Evolutionary conservation across 1,140 invertebrate genomes (phyloP), one percentile per base, ranked within the genome.

Genomic region (Cotesia typhae): DNA sequence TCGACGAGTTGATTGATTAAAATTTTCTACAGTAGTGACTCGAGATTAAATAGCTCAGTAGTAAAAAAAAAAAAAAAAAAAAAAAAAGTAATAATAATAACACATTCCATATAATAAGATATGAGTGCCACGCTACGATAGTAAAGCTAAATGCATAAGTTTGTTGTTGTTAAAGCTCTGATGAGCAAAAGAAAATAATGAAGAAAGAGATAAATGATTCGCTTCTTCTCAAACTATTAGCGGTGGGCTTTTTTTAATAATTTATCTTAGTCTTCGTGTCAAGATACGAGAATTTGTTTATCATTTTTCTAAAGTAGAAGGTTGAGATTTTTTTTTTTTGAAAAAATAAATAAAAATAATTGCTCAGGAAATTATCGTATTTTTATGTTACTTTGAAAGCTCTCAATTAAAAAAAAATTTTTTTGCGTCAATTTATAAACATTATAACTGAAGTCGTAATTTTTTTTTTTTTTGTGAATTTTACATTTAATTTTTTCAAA

Each of bases 151-250:
- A 57, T 59, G 37, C 36, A 69, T 59, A 20, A 12, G 36, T 10
- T 38, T n/a, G 64, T 41, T 36, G 59, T 55, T 60, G 74, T 74
- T 61, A 75, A 66, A 70, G 37, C 70, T 71, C 69, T 47, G 41
- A 47, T 47, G 41, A 47, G 41, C 6, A 9, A 74, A 77, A 74
- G 77, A 78, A 80, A 81, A 79, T 80, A 80, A 80, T 78, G 77
- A 73, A 81, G 71, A 75, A 28, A 74, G 72, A 82, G 81, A 83
- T 79, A 79, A 83, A 83, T 78, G 76, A 74, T 73, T 75, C 35
- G 38, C 76, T 63, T 70, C 59, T 55, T 70, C 60, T 47, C 6
- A 47, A 47, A 70, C 12, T 72, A 70, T 71, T 41, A 67, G 69
- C 72, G 75, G 74, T 7, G 28, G 55, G 55, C 53, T 14, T 66